Evolutionary conservation across 2,113 vertebrate species (phyloP).

Genomic region (Gallinago media): DNA sequence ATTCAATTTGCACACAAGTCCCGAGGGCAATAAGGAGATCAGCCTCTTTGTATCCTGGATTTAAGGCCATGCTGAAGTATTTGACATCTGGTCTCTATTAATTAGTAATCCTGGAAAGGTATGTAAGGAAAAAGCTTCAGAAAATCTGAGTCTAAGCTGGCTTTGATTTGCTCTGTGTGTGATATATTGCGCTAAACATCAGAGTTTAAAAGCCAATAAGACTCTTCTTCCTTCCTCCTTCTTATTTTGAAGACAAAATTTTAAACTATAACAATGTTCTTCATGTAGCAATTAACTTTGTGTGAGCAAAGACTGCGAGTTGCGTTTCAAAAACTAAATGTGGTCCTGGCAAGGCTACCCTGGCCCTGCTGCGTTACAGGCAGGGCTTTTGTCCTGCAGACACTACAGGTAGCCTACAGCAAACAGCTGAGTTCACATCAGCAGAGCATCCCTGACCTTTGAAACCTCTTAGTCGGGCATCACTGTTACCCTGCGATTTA

Average conservation of each 20-base stretch:
- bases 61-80: neutral
- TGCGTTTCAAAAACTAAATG: neutral
- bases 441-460: neutral
- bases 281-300: neutral
- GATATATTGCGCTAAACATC: neutral
- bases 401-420: neutral
- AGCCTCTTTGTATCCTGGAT: neutral
- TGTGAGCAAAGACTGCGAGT: neutral
- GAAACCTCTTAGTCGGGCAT: neutral
- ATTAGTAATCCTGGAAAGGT: neutral
- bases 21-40: neutral
- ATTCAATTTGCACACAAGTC: neutral
- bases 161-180: neutral
- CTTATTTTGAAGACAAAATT: neutral
- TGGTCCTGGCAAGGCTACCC: neutral
- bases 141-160: neutral
- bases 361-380: neutral
- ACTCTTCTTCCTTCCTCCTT: neutral
- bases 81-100: slow-evolving; percentile 27
- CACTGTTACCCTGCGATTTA: neutral
- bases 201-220: neutral
- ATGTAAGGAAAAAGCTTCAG: neutral
- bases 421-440: neutral
- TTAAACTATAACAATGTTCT: neutral
- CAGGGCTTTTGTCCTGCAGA: neutral